Percentiles rank a stretch among this genome's conserved stretches.
Conservation (phyloP, 2,888 invertebrate species). For the Epinotia brunnichana region DNA sequence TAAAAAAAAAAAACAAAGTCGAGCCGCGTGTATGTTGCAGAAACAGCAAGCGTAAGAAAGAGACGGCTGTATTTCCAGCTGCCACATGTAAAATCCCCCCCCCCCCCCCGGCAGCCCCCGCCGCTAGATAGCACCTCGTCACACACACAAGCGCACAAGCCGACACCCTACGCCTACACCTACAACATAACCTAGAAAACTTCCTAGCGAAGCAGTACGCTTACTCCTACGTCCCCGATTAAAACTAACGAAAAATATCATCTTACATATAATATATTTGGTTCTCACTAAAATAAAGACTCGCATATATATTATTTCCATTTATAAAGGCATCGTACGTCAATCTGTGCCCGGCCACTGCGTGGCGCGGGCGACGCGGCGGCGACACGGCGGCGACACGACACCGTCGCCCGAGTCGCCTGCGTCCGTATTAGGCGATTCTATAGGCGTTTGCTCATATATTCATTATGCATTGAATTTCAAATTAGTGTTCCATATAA, state of each 20-base stretch:
- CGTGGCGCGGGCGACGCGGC: slow-evolving; percentile 21
- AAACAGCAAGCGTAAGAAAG: background rate
- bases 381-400: background rate
- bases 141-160: slow-evolving; percentile 47
- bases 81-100: no score
- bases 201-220: slow-evolving; percentile 37
- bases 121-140: slow-evolving; percentile 11
- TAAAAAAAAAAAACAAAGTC: background rate
- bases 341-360: slow-evolving; percentile 14
- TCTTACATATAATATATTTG: slow-evolving; percentile 70
- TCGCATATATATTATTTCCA: slow-evolving; percentile 56
- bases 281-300: slow-evolving; percentile 70
- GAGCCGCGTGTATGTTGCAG: background rate
- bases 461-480: slow-evolving; percentile 10
- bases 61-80: background rate
- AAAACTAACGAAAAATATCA: slow-evolving; percentile 50
- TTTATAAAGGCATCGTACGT: slow-evolving; percentile 48
- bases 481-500: background rate
- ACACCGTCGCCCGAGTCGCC: background rate
- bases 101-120: background rate
- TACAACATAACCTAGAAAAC: slow-evolving; percentile 47
- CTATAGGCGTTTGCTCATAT: background rate
- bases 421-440: background rate
- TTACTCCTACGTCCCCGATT: slow-evolving; percentile 32
- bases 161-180: slow-evolving; percentile 46